Conservation (phyloP, 2,797 vertebrate species). For the Acipenser oxyrinchus region DNA sequence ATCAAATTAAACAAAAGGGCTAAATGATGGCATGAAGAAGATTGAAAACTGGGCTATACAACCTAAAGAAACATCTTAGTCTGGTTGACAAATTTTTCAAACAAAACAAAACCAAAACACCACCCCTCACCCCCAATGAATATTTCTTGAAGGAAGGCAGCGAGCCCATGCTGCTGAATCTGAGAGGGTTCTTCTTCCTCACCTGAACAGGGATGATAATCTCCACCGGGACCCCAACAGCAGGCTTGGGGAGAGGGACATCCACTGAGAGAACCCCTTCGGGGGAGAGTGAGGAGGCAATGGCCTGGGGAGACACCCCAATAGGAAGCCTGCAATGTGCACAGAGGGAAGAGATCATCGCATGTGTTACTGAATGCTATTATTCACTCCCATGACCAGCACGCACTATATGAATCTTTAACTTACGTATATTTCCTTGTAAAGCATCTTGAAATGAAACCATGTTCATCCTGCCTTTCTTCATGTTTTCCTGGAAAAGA, state of each 20-base stretch:
- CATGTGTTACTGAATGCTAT: background rate
- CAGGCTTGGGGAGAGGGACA: constrained; percentile 39
- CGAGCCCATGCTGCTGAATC: no score
- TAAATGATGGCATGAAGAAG: no score
- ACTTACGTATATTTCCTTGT: constrained; percentile 68
- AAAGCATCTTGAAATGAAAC: constrained; percentile 60
- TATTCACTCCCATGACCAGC: background rate
- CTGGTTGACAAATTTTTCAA: no score
- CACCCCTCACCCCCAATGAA: no score
- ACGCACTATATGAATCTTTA: background rate
- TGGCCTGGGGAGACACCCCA: constrained; percentile 36
- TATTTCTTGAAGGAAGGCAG: no score
- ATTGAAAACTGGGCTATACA: no score
- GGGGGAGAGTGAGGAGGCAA: constrained; percentile 44
- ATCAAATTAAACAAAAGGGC: no score
- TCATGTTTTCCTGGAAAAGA: constrained; percentile 54
- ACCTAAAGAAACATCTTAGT: no score
- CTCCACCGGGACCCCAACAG: constrained; percentile 29
- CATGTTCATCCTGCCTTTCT: constrained; percentile 56
- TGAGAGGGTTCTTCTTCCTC: constrained; percentile 17
- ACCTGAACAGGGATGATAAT: constrained; percentile 56
- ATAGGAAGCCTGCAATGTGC: constrained; percentile 48
- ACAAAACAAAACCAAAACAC: no score
- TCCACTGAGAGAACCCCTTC: constrained; percentile 60
- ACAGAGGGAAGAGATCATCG: background rate